phyloP scores from a whole-genome alignment of 2,113 vertebrate genomes.

The Marmota monax region DNA sequence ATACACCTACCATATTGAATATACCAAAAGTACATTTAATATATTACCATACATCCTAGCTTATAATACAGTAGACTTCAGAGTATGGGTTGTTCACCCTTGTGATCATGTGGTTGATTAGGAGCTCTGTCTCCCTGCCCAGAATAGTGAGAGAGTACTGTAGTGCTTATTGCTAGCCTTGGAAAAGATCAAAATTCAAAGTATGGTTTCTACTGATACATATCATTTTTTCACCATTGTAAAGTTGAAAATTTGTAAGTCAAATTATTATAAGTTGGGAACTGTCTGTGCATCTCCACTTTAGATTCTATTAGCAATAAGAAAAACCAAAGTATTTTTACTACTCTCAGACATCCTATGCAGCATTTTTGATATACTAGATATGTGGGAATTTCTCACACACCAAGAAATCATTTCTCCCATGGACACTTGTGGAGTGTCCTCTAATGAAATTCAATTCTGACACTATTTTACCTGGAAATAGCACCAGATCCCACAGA shows the following conservation, averaged over 20 bases:
- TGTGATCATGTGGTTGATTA: not conserved
- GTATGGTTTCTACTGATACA: not conserved
- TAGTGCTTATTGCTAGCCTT: not conserved
- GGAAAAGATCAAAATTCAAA: not conserved
- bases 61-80: not conserved
- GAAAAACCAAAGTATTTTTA: not conserved
- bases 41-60: not conserved
- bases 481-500: not conserved
- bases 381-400: not conserved
- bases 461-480: not conserved
- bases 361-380: not conserved
- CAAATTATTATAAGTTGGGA: not conserved
- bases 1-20: too few relatives aligned
- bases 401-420: not conserved
- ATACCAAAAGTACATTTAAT: not conserved
- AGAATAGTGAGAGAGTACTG: not conserved
- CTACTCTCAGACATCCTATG: not conserved
- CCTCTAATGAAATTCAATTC: conserved; percentile 8
- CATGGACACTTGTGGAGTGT: not conserved
- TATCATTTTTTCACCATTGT: not conserved
- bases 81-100: not conserved
- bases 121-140: not conserved
- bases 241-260: not conserved
- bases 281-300: not conserved
- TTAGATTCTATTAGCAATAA: not conserved